These are phyloP conservation scores for Geopemphigus sp. DNA, from an alignment of 1,140 invertebrate genomes.

Conservation along the genomic window DNA sequence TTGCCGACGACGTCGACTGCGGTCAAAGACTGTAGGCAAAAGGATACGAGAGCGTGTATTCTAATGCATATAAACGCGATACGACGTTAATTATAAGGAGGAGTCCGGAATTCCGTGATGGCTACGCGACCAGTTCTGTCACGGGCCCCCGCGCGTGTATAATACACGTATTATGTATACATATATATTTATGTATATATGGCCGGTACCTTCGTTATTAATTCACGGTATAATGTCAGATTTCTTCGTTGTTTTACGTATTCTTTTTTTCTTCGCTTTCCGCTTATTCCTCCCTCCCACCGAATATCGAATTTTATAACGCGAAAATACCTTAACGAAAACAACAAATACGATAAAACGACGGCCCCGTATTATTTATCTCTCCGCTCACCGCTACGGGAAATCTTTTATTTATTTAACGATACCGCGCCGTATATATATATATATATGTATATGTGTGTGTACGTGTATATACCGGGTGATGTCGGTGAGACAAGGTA, in stretches of 20 bases:
- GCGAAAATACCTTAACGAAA: not conserved
- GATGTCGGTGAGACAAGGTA: too few relatives aligned
- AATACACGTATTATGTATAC: too few relatives aligned
- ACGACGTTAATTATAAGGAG: slow-evolving; percentile 25
- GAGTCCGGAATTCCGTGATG: slow-evolving; percentile 46
- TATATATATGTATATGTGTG: too few relatives aligned
- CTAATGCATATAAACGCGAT: not conserved
- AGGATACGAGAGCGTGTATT: too few relatives aligned
- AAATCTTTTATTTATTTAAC: not conserved
- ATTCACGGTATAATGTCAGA: slow-evolving; percentile 32
- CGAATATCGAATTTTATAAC: not conserved
- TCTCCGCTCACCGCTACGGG: not conserved
- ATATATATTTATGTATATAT: too few relatives aligned
- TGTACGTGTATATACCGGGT: too few relatives aligned
- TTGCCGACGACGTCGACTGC: too few relatives aligned
- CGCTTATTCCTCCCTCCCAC: too few relatives aligned
- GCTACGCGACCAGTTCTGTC: slow-evolving; percentile 46
- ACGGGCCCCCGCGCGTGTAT: slow-evolving; percentile 16
- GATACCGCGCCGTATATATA: too few relatives aligned
- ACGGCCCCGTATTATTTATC: not conserved
- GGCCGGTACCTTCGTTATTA: slow-evolving; percentile 23
- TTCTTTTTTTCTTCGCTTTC: too few relatives aligned
- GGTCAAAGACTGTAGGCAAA: too few relatives aligned
- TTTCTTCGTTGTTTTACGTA: not conserved
- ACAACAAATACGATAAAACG: too few relatives aligned